Evolutionary conservation across 2,888 invertebrate species (phyloP).

Genomic region (Lepidonotus clava): DNA sequence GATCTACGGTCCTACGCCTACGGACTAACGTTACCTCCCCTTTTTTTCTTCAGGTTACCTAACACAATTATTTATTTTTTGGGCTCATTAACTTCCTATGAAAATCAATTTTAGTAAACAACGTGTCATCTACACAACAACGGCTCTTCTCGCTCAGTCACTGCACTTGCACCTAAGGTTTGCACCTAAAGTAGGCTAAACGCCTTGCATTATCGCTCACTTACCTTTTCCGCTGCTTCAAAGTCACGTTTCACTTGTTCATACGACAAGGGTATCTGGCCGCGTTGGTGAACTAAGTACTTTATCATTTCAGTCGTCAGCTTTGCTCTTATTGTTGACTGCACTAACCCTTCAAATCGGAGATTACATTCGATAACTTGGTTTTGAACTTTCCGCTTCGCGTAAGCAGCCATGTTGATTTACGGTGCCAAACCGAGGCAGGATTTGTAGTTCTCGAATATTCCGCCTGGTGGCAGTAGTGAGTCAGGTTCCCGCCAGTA

Average conservation of each 20-base stretch:
- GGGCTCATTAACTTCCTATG: too few relatives aligned
- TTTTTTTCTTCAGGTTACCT: too few relatives aligned
- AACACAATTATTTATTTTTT: too few relatives aligned
- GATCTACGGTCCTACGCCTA: too few relatives aligned
- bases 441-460: neutral
- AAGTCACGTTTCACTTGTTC: constrained; percentile 34
- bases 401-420: neutral
- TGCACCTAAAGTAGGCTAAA: too few relatives aligned
- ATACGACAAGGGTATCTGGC: constrained; percentile 28
- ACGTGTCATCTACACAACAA: too few relatives aligned
- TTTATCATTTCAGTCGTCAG: constrained; percentile 15
- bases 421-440: neutral
- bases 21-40: too few relatives aligned
- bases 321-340: constrained; percentile 20
- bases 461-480: neutral
- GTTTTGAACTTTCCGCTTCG: constrained; percentile 4
- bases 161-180: too few relatives aligned
- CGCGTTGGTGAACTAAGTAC: constrained; percentile 16
- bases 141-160: too few relatives aligned
- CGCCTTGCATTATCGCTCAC: constrained; percentile 46
- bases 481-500: neutral
- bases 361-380: constrained; percentile 8
- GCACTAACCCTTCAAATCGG: constrained; percentile 14
- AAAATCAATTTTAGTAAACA: too few relatives aligned
- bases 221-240: neutral